Percentiles rank a stretch among this genome's conserved stretches.
Conservation (phyloP, 2,797 vertebrate genomes). For the Anniella stebbinsi region DNA sequence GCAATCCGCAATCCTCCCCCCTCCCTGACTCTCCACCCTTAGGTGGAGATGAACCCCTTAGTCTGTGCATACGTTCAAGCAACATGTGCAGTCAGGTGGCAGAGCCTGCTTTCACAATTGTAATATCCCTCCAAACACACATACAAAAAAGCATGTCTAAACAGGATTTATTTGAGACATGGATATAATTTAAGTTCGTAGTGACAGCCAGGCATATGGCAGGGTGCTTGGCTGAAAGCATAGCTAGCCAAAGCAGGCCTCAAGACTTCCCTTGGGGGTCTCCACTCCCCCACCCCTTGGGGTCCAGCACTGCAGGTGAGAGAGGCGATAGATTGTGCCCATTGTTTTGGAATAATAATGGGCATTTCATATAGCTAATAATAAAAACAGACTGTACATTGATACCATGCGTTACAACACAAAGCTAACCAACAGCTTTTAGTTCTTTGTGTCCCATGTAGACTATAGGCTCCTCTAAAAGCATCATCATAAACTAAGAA, state of each 20-base stretch:
- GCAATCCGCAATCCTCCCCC: too few species aligned
- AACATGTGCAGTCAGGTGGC: too few species aligned
- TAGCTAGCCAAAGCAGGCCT: not conserved
- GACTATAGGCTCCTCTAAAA: not conserved
- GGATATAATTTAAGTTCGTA: not conserved
- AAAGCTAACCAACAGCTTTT: not conserved
- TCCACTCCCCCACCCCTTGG: too few species aligned
- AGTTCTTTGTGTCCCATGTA: too few species aligned
- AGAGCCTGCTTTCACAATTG: not conserved
- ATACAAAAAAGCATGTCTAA: not conserved
- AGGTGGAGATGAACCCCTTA: too few species aligned
- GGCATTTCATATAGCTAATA: not conserved
- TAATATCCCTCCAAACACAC: not conserved
- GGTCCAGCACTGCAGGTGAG: too few species aligned
- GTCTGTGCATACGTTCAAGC: not conserved
- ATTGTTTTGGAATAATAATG: not conserved
- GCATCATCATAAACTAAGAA: not conserved
- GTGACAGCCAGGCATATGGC: too few species aligned
- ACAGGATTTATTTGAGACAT: not conserved
- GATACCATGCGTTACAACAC: not conserved
- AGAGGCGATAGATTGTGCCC: not conserved
- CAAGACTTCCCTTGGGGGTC: too few species aligned
- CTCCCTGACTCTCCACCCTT: too few species aligned
- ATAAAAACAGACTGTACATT: not conserved
- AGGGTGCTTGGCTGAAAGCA: not conserved